These are phyloP conservation scores for Tympanuchus pallidicinctus DNA, from an alignment of 2,113 vertebrate species.

Conservation along the genomic window DNA sequence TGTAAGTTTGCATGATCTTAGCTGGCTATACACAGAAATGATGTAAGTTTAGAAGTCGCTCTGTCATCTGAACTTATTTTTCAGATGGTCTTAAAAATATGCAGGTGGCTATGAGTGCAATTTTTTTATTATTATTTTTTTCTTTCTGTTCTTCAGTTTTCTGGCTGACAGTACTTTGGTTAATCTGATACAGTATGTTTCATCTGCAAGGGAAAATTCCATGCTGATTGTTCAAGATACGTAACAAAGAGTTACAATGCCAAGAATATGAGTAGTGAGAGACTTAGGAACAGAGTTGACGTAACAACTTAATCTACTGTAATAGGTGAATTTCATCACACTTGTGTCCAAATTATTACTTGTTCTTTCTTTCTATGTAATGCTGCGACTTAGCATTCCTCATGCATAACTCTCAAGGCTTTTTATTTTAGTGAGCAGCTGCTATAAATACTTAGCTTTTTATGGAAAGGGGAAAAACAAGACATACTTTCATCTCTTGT, in stretches of 20 bases:
- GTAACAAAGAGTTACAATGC: not conserved
- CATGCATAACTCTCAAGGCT: not conserved
- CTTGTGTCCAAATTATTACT: not conserved
- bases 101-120: not conserved
- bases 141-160: not conserved
- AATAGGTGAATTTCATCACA: not conserved
- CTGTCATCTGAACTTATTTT: not conserved
- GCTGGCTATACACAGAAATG: not conserved
- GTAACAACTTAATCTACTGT: not conserved
- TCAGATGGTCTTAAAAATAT: not conserved
- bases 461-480: not conserved
- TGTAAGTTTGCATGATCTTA: not conserved
- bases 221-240: not conserved
- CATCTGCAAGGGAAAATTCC: not conserved
- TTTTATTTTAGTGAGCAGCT: not conserved
- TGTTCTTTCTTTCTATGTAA: not conserved
- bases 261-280: not conserved
- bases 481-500: not conserved
- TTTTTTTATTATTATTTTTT: not conserved
- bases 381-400: not conserved
- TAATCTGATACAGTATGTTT: not conserved
- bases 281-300: not conserved
- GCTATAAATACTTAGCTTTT: not conserved
- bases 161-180: not conserved
- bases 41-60: rapidly evolving